Base-by-base conservation (phyloP, 1,140 invertebrate species). In the Homarus americanus region DNA sequence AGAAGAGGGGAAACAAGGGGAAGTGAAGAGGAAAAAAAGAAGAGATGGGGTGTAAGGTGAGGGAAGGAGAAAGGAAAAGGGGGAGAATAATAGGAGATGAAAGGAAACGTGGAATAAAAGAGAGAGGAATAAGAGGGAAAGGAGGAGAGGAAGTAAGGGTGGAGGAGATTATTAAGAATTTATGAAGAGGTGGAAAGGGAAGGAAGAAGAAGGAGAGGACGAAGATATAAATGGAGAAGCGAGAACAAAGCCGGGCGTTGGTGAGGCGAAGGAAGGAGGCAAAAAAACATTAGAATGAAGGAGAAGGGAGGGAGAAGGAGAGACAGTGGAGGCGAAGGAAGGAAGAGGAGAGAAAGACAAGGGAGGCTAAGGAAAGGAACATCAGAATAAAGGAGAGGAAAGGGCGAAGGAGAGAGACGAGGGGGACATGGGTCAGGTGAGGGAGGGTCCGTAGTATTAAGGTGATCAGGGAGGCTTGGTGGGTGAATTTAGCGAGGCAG, bases 401-500 rank as follows among this genome's bases (percentile, higher is more conserved):
- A 5, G 73, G 32, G 4, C 4, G 20, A 34, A 40, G 73, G 36
- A 32, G 32, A 40, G 3, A 32, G 38, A 24, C 10, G 9, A 76
- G 24, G 38, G 73, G 32, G 38, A 24, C 32, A n/a, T 24, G 32
- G 32, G 73, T 10, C 10, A 38, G 73, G 38, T 24, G 73, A 76
- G 73, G n/a, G 38, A 9, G 36, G 73, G 38, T 24, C 20, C 9
- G 38, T 76, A 76, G 73, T 34, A 69, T 69, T 76, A 76, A 44
- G 10, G 76, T n/a, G 76, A 41, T 69, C 15, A 79, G 20, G 28
- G 76, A 32, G 53, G 79, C 40, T 69, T 69, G 5, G 66, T 58
- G 79, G 79, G 28, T 58, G 79, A 63, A 82, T 82, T 82, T 24
- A 82, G 53, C 34, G 49, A 4, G 73, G 44, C 9, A 36, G n/a